These are phyloP conservation scores for Falco rusticolus DNA, from an alignment of 2,797 vertebrate genomes.

Conservation along the genomic window DNA sequence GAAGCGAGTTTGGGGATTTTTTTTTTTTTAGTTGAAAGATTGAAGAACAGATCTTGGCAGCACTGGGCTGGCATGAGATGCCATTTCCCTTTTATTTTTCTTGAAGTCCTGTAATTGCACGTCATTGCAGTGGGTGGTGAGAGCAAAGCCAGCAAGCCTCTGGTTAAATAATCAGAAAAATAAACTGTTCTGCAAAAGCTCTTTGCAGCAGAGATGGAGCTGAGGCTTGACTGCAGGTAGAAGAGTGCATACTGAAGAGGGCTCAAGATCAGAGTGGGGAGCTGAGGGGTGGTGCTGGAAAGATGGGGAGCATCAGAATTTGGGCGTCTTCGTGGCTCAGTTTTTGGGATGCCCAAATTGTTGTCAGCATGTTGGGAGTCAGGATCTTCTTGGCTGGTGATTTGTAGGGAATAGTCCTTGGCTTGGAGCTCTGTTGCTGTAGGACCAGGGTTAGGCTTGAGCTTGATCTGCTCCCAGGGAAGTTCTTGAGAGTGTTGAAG, in stretches of 20 bases:
- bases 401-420: not conserved
- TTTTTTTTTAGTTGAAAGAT: not conserved
- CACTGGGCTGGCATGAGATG: not conserved
- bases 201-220: not conserved
- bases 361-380: fast-evolving
- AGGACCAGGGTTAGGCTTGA: not conserved
- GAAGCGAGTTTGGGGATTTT: not conserved
- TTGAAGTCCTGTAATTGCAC: slow-evolving; percentile 17
- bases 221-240: not conserved
- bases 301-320: not conserved
- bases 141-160: slow-evolving; percentile 18
- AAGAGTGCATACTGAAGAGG: not conserved
- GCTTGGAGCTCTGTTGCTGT: not conserved
- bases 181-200: slow-evolving; percentile 3
- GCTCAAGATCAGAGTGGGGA: not conserved
- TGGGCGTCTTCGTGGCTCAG: not conserved
- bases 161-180: slow-evolving; percentile 25
- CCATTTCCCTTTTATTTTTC: slow-evolving; percentile 27
- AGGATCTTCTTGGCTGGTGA: not conserved
- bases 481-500: not conserved
- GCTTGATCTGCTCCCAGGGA: not conserved
- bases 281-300: not conserved
- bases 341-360: not conserved
- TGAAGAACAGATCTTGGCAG: slow-evolving; percentile 8
- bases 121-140: slow-evolving; percentile 30